Evolutionary conservation across 2,888 invertebrate species (phyloP).

Genomic region (Phragmatobia fuliginosa): DNA sequence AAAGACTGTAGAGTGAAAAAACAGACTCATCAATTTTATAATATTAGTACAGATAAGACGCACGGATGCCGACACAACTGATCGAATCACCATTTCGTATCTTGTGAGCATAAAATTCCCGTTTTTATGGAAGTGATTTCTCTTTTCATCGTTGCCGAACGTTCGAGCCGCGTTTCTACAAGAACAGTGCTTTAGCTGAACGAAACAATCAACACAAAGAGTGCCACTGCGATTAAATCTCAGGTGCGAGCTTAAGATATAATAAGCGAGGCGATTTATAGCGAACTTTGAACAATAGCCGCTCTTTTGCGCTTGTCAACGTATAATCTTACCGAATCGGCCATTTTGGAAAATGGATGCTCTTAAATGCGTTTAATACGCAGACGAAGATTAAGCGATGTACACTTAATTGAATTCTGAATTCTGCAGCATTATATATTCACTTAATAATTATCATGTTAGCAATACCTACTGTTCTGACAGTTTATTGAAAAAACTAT

Average conservation of each 20-base stretch:
- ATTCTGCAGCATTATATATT: too few species aligned
- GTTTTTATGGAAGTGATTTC: constrained; percentile 10
- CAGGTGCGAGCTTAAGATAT: constrained; percentile 59
- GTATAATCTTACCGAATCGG: constrained; percentile 61
- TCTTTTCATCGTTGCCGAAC: constrained; percentile 20
- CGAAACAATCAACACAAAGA: constrained; percentile 49
- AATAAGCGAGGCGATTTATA: constrained; percentile 56
- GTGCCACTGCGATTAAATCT: constrained; percentile 50
- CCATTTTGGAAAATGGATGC: constrained; percentile 6
- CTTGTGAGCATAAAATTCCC: constrained; percentile 7
- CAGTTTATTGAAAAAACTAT: too few species aligned
- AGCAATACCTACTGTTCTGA: not conserved
- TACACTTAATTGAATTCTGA: not conserved
- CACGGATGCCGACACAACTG: not conserved
- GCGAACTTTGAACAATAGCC: constrained; percentile 65
- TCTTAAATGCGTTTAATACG: not conserved
- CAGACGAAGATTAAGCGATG: not conserved
- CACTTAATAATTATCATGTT: too few species aligned
- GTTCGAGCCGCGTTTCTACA: constrained; percentile 11
- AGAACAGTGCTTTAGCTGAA: constrained; percentile 26
- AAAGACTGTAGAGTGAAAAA: not conserved
- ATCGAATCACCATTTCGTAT: not conserved
- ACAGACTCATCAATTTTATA: not conserved
- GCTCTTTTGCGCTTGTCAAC: constrained; percentile 62
- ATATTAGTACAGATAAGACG: not conserved